A percentile compares a stretch with the other conserved stretches of the same genome.
phyloP scores from a whole-genome alignment of 1,140 invertebrate genomes.

The Hydropsyche tenuis region DNA sequence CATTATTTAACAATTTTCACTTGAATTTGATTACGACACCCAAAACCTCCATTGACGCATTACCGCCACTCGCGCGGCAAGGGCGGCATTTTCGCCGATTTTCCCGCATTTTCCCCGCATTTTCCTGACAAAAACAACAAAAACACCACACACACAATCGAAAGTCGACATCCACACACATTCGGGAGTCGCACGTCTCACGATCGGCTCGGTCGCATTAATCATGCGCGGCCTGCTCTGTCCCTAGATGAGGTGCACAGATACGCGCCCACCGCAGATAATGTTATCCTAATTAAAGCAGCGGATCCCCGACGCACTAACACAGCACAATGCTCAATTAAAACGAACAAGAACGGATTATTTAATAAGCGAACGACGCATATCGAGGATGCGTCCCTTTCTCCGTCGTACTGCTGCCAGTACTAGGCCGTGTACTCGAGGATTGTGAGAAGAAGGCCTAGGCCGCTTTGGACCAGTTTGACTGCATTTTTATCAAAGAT shows the following conservation, averaged over 20 bases:
- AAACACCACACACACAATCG: too few species aligned
- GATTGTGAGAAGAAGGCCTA: too few species aligned
- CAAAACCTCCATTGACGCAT: too few species aligned
- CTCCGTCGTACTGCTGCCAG: too few species aligned
- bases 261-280: slow-evolving; percentile 46
- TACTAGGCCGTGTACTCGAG: not conserved
- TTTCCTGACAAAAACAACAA: too few species aligned
- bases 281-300: slow-evolving; percentile 49
- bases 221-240: not conserved
- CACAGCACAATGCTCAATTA: slow-evolving; percentile 50
- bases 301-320: slow-evolving; percentile 38
- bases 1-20: too few species aligned
- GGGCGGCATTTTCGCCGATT: too few species aligned
- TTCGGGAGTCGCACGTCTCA: too few species aligned
- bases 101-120: too few species aligned
- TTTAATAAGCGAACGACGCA: slow-evolving; percentile 42
- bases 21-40: too few species aligned
- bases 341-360: slow-evolving; percentile 50
- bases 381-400: not conserved
- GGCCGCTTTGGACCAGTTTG: slow-evolving; percentile 46
- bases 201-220: not conserved
- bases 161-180: too few species aligned
- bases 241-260: slow-evolving; percentile 13
- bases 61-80: too few species aligned
- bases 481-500: slow-evolving; percentile 51